A percentile compares a stretch with the other conserved stretches of the same genome.
Conservation (phyloP, 2,797 vertebrate species). For the Pseudotriccus pelzelni region DNA sequence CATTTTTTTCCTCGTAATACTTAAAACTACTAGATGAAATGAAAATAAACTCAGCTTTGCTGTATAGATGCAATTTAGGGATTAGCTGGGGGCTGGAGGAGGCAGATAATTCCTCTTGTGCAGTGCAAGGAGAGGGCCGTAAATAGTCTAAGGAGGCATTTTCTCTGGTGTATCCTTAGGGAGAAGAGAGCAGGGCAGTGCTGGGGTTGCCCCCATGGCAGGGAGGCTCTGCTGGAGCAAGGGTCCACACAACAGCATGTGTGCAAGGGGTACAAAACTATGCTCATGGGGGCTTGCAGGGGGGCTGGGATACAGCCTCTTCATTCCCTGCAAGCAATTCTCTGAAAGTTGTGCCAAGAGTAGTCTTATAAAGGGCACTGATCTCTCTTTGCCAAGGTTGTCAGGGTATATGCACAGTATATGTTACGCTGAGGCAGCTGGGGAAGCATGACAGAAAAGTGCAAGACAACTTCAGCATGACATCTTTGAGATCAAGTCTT, state of each 20-base stretch:
- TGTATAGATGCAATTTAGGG: constrained; percentile 40
- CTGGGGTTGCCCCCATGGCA: not conserved
- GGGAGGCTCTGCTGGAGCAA: not conserved
- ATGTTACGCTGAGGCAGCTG: not conserved
- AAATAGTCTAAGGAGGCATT: not conserved
- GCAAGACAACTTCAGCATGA: not conserved
- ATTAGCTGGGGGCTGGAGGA: constrained; percentile 6
- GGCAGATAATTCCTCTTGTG: constrained; percentile 27
- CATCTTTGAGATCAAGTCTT: not conserved
- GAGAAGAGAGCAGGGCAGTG: not conserved
- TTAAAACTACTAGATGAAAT: constrained; percentile 38
- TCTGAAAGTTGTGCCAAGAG: not conserved
- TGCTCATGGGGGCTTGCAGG: not conserved
- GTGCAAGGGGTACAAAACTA: not conserved
- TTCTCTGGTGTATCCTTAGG: not conserved
- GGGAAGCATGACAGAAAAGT: not conserved
- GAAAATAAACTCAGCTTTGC: constrained; percentile 42
- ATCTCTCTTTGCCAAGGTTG: not conserved
- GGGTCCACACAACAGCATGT: accelerated
- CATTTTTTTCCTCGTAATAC: constrained; percentile 28
- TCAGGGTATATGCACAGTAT: too few species aligned
- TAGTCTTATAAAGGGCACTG: not conserved
- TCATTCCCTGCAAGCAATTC: not conserved
- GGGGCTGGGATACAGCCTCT: not conserved
- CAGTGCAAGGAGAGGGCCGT: not conserved